Evolutionary conservation across 1,140 invertebrate species (phyloP), one percentile per base, ranked within the genome.

Genomic region (Trichonephila clavipes): DNA sequence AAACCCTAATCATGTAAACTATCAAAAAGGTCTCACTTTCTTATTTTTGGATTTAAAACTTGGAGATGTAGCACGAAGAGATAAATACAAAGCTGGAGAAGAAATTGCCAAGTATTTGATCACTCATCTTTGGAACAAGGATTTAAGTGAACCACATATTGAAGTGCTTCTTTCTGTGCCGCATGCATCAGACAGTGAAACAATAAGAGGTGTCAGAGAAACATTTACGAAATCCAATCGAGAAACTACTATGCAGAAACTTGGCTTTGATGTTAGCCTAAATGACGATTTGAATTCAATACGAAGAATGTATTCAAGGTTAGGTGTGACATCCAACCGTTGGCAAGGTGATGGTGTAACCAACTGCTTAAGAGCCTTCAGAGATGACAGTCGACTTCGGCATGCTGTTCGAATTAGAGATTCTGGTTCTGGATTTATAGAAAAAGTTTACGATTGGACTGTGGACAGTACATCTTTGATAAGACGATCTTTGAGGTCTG

Each of bases 41-140:
- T 85, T 94, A 40, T 90, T 94, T 69, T 40, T 94, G 14, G 92
- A 95, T 88, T 66, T 95, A 21, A 95, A 95, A 89, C 59, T 95
- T 18, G 86, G 86, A 0, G 81, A 94, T 40, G 86, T 95, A 5
- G 34, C 72, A 4, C 77, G 94, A 51, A 85, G 61, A 2, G 88
- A 94, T 19, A 95, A 95, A 88, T 94, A 93, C 10, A 92, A 86
- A 34, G 94, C 95, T 19, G 95, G 95, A 59, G 82, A 94, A 81
- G 93, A 95, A 77, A 88, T 95, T 21, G 95, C 95, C 24, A 90
- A 90, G 3, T 86, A 93, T 59, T 58, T 95, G 19, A 83, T 95
- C 18, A 72, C 88, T n/a, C 88, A 95, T 91, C 91, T 95, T 18
- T 95, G 93, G 77, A 90, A 51, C 44, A 72, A 88, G 14, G 87